Evolutionary conservation across 2,888 invertebrate species (phyloP), one percentile per base, ranked within the genome.

Genomic region (Neoitamus cyanurus): DNA sequence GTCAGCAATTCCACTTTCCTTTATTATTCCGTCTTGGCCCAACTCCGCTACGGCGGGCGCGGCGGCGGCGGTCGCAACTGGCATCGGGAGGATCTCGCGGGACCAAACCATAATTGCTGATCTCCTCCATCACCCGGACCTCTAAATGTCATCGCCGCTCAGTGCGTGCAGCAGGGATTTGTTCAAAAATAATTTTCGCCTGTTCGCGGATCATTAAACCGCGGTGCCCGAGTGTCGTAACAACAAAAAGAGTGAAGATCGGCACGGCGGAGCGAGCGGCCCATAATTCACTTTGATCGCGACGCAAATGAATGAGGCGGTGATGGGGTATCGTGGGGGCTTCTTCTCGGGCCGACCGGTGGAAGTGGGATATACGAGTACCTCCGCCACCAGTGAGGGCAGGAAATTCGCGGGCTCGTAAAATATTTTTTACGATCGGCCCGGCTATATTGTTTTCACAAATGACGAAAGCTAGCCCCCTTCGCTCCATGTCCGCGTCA

Each of bases 121-220:
- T 48, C 83, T 83, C 78, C 78, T 78, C 78, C 46, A 78, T 78
- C 78, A 78, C 46, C 58, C 78, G 42, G 42, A 46, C 46, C 82
- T 37, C 68, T 82, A 82, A 69, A 82, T 82, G 82, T 82, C 82
- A 82, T 82, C 82, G 13, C 82, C 37, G 31, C 15, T 68, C 58
- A 58, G 48, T 48, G 58, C 46, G 48, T 58, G 11, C 48, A n/a
- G 30, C 68, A 15, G 28, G 68, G 42, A 82, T 82, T 82, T 82
- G 82, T 82, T 25, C 82, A 82, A 82, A 82, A 82, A 82, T 82
- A 82, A 82, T 82, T 82, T 82, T 82, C 82, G 82, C 82, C 69
- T 82, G 69, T 82, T 82, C 82, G 69, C 82, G 69, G 82, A 82
- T 69, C 82, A 82, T 82, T 82, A 82, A 82, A 82, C 48, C 48